Conservation (phyloP, 2,113 vertebrate genomes). For the Tyto alba region DNA sequence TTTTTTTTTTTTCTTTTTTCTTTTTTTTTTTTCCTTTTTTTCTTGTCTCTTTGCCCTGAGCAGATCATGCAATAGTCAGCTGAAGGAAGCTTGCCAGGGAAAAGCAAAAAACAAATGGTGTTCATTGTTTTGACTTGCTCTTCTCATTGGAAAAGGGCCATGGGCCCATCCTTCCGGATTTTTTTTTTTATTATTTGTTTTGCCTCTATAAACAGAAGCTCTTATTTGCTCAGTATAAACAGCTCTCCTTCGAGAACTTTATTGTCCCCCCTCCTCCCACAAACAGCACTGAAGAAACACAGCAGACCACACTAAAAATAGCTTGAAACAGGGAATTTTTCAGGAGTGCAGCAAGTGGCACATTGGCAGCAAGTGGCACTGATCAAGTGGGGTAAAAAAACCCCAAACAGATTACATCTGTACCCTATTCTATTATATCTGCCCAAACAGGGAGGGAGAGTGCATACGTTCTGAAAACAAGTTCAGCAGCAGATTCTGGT, state of each 20-base stretch:
- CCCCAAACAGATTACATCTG: neutral
- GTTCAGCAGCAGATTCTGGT: neutral
- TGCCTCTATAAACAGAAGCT: conserved; percentile 55
- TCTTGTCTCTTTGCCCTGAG: neutral
- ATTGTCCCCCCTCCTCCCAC: neutral
- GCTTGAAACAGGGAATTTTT: neutral
- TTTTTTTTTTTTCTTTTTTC: neutral
- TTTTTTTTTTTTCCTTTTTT: neutral
- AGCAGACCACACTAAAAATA: neutral
- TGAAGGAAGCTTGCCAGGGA: conserved; percentile 19
- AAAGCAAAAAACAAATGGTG: conserved; percentile 43
- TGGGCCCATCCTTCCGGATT: conserved; percentile 21
- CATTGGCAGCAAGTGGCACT: fast-evolving
- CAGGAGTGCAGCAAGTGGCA: neutral
- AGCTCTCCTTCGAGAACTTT: neutral
- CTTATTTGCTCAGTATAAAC: conserved; percentile 31
- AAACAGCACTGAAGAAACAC: neutral
- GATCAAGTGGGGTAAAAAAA: neutral
- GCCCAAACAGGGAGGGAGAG: neutral
- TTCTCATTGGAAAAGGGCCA: conserved; percentile 26
- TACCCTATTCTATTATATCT: neutral
- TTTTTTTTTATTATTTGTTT: neutral
- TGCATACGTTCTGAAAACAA: neutral
- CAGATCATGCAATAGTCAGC: neutral
- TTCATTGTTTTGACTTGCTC: conserved; percentile 51